Evolutionary conservation across 2,113 vertebrate genomes (phyloP).

Genomic region (Bombycilla garrulus): DNA sequence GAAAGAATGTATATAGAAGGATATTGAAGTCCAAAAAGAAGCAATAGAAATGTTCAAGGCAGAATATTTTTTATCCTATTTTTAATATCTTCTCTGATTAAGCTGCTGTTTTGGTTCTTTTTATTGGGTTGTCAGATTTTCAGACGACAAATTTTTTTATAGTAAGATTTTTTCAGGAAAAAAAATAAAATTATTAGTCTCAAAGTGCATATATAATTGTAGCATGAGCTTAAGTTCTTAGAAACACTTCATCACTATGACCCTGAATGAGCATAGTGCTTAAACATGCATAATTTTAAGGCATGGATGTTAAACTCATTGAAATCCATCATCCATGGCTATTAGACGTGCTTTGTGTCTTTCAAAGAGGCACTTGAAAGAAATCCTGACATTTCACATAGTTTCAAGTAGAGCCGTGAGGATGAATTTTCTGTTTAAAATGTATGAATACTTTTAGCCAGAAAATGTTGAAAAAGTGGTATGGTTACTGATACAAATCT

Average conservation of each 20-base stretch:
- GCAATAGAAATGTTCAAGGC: neutral
- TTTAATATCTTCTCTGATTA: neutral
- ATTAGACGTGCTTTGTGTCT: neutral
- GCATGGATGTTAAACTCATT: neutral
- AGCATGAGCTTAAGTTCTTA: neutral
- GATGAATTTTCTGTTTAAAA: neutral
- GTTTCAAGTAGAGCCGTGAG: neutral
- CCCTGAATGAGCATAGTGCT: neutral
- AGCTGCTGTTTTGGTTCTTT: neutral
- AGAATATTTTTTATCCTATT: neutral
- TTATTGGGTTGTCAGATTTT: neutral
- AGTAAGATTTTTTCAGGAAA: neutral
- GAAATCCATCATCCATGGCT: neutral
- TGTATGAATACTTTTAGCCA: neutral
- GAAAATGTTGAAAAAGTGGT: neutral
- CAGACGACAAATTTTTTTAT: neutral
- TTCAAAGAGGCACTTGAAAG: neutral
- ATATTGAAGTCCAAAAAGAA: neutral
- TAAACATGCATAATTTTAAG: neutral
- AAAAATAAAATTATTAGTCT: neutral
- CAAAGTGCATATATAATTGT: neutral
- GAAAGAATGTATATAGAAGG: neutral
- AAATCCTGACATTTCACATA: neutral
- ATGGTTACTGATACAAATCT: neutral
- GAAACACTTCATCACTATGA: neutral